Base-by-base conservation (phyloP, 2,113 vertebrate genomes). In the Python bivittatus region DNA sequence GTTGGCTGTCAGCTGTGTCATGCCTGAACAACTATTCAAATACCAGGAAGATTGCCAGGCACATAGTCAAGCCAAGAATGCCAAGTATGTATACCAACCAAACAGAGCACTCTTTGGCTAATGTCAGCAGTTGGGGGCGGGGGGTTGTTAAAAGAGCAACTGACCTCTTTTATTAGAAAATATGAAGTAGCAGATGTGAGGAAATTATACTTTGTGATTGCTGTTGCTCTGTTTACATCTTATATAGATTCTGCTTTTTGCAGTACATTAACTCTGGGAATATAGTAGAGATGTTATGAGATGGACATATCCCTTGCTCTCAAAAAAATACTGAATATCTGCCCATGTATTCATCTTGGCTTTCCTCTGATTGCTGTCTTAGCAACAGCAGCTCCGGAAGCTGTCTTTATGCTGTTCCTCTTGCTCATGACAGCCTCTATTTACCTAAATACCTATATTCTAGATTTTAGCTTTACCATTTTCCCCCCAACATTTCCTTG, bases 1-100 rank as follows among this genome's bases (percentile, higher is more conserved):
- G 92, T 96, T 99, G 95, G 99, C 99, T 7, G 99, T 99, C 93
- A 99, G 98, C 97, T 99, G 97, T 0, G 98, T 99, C 94, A 99
- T 99, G 99, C 99, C 99, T 4, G 99, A 99, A 93, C 99, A 99
- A 97, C 98, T 99, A 6, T 98, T 98, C 91, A 99, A 99, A 61
- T 99, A 98, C 97, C 99, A 99, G 94, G 99, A 99, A 97, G 99
- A 99, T 97, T 99, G 99, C 93, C 98, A 98, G 94, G 98, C 98
- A 54, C 98, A 97, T 9, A 98, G 93, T 95, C 98, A 99, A 91
- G 99, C 99, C 57, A 99, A 99, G 97, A 99, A 98, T 97, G 98
- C 99, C 97, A 99, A 98, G 97, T 98, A 97, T 91, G 98, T 98
- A 90, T 92, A 94, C 93, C 29, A 64, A 23, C 48, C 79, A 85